Conservation (phyloP, 2,113 vertebrate genomes). For the Callorhinus ursinus region DNA sequence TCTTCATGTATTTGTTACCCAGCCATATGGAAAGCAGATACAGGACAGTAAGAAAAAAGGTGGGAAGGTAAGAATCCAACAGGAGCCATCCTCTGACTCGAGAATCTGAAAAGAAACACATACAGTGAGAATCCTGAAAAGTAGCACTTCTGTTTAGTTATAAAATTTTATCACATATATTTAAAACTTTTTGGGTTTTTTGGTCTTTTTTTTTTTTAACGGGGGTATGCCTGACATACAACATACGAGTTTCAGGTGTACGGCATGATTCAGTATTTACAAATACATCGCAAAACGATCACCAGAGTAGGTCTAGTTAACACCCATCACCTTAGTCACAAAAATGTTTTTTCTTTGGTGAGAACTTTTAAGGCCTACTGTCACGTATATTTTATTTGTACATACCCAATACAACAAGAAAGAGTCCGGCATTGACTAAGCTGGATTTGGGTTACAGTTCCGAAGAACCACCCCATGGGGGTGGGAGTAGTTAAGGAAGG, state of each 20-base stretch:
- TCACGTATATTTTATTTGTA: accelerated
- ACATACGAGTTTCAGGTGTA: neutral
- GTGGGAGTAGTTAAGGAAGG: neutral
- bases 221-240: neutral
- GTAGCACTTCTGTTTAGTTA: accelerated
- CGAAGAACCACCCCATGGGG: neutral
- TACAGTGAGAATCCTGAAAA: accelerated
- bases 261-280: neutral
- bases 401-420: neutral
- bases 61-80: constrained; percentile 93
- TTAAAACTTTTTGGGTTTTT: neutral
- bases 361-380: neutral
- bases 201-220: neutral
- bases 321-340: neutral
- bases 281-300: neutral
- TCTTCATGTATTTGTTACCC: constrained; percentile 90
- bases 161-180: neutral
- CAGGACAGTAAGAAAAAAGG: constrained; percentile 86
- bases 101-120: constrained; percentile 85
- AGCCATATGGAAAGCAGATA: constrained; percentile 91
- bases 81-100: constrained; percentile 93
- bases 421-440: neutral
- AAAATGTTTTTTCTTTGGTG: neutral
- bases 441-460: neutral
- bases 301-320: neutral